These are phyloP conservation scores for Halocynthia aurantium DNA, from an alignment of 23 tunicate genomes.

Conservation along the genomic window DNA sequence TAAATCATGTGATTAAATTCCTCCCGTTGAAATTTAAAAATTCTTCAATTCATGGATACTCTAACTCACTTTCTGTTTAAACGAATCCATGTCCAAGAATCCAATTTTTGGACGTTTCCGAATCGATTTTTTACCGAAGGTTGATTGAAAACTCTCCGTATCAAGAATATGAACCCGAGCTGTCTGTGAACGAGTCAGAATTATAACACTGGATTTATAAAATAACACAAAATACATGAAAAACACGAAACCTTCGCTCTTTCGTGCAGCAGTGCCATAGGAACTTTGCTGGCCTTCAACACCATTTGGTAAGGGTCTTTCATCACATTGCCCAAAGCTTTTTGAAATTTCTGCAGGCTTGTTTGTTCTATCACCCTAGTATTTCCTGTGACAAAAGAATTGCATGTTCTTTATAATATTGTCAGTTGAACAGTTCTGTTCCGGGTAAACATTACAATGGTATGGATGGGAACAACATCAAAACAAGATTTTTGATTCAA, in stretches of 20 bases:
- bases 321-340: conserved; percentile 68
- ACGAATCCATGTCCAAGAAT: conserved; percentile 35
- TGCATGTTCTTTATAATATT: no score
- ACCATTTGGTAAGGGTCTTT: conserved; percentile 90
- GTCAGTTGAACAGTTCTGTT: no score
- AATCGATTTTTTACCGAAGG: conserved; percentile 81
- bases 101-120: conserved; percentile 68
- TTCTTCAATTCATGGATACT: neutral
- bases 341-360: conserved; percentile 80
- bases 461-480: no score
- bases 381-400: conserved; percentile 47
- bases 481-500: no score
- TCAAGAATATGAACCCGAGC: conserved; percentile 82
- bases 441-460: no score
- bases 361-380: conserved; percentile 76
- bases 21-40: neutral
- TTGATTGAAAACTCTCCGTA: conserved; percentile 81
- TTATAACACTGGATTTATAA: neutral
- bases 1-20: no score
- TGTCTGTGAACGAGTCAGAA: conserved; percentile 26
- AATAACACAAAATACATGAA: neutral
- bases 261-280: conserved; percentile 78
- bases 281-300: conserved; percentile 58
- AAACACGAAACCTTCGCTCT: conserved; percentile 43
- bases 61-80: neutral